These are phyloP conservation scores for Potamilus streckersoni DNA, from an alignment of 1,140 invertebrate species.

Conservation along the genomic window DNA sequence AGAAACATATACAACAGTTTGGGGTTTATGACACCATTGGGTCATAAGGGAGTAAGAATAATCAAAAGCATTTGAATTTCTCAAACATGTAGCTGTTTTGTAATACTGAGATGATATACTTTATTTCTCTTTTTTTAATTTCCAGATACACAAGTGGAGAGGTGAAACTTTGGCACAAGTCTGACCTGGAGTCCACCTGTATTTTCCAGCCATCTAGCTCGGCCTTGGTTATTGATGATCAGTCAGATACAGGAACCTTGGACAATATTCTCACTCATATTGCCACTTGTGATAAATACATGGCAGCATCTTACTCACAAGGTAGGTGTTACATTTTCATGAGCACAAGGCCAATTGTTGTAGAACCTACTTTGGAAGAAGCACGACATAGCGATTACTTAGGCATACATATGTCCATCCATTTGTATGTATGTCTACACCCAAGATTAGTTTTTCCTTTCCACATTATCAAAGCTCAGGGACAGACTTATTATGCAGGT, in stretches of 20 bases:
- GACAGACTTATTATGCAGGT: too few relatives aligned
- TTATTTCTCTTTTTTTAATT: not conserved
- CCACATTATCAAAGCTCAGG: too few relatives aligned
- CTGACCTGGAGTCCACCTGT: slow-evolving; percentile 40
- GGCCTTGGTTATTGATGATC: slow-evolving; percentile 50
- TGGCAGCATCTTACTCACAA: slow-evolving; percentile 53
- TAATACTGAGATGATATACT: too few relatives aligned
- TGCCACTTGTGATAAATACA: slow-evolving; percentile 13
- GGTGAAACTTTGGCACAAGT: slow-evolving; percentile 53
- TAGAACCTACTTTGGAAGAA: too few relatives aligned
- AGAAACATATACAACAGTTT: too few relatives aligned
- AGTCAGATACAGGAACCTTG: slow-evolving; percentile 37
- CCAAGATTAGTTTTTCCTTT: not conserved
- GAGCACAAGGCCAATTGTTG: not conserved
- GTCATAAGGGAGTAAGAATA: too few relatives aligned
- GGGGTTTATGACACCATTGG: too few relatives aligned
- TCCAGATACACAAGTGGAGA: slow-evolving; percentile 59
- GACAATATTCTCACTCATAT: slow-evolving; percentile 23
- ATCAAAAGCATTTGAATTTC: too few relatives aligned
- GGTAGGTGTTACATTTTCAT: slow-evolving; percentile 34
- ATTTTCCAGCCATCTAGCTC: slow-evolving; percentile 59
- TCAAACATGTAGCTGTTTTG: too few relatives aligned
- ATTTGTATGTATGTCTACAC: not conserved
- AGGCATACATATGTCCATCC: not conserved
- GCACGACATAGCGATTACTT: too few relatives aligned